A percentile compares a stretch with the other conserved stretches of the same genome.
phyloP scores from a whole-genome alignment of 2,113 vertebrate genomes.

The Cyphomyrus plagiostoma region DNA sequence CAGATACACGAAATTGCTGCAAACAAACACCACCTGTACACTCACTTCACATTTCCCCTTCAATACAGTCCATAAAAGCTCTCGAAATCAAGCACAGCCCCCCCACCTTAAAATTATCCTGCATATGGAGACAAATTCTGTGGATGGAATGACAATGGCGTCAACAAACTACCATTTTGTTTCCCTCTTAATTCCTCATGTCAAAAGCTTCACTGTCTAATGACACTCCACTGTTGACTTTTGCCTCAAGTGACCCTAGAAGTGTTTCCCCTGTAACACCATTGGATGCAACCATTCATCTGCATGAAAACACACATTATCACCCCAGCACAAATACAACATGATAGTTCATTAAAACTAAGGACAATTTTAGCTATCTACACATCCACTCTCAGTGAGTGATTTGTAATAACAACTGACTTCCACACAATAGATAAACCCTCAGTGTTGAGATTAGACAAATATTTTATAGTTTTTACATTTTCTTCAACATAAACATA shows the following conservation, averaged over 20 bases:
- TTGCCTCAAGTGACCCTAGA: conserved; percentile 15
- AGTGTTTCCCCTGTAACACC: neutral
- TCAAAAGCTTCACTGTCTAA: conserved; percentile 20
- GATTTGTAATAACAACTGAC: neutral
- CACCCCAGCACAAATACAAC: neutral
- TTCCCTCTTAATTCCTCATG: conserved; percentile 24
- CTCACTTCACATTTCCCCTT: neutral
- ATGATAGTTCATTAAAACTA: neutral
- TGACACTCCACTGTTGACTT: conserved; percentile 13
- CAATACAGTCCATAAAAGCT: neutral
- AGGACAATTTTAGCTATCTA: neutral
- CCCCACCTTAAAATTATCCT: neutral
- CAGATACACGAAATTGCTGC: neutral
- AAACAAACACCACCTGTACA: neutral
- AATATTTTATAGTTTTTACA: neutral
- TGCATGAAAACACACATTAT: conserved; percentile 3
- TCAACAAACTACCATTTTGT: conserved; percentile 17
- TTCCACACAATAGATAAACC: neutral
- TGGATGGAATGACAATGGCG: conserved; percentile 29
- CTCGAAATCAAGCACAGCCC: conserved; percentile 6
- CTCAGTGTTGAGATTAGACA: neutral
- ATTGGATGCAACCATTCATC: neutral
- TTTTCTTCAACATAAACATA: neutral
- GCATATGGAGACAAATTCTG: conserved; percentile 25
- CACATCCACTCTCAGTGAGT: neutral